These are phyloP conservation scores for Dinoponera quadriceps DNA, from an alignment of 1,140 invertebrate genomes.

Conservation along the genomic window DNA sequence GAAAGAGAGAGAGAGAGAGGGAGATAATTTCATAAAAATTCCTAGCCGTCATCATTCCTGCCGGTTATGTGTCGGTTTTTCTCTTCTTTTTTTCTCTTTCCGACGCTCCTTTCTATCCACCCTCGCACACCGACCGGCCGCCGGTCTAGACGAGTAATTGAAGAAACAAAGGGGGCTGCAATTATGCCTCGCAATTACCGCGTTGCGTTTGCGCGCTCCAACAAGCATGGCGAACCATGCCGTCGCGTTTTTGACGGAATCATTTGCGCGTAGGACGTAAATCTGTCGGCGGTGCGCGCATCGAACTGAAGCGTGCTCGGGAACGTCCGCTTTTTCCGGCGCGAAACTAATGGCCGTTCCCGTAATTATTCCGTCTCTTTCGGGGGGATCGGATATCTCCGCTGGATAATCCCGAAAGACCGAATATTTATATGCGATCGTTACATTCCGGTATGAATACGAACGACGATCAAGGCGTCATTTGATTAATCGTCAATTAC, in stretches of 20 bases:
- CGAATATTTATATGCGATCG: too few species aligned
- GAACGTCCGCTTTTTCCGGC: neutral
- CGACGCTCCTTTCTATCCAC: slow-evolving; percentile 23
- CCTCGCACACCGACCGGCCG: slow-evolving; percentile 13
- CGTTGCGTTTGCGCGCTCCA: slow-evolving; percentile 52
- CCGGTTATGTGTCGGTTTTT: neutral
- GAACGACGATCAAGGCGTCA: too few species aligned
- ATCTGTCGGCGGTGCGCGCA: neutral
- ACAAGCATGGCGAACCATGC: slow-evolving; percentile 67
- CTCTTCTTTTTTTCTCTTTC: slow-evolving; percentile 37
- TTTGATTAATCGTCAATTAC: too few species aligned
- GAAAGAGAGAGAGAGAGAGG: slow-evolving; percentile 24
- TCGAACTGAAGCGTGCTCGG: neutral
- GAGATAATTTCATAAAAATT: slow-evolving; percentile 79
- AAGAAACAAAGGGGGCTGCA: slow-evolving; percentile 82
- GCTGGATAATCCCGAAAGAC: too few species aligned
- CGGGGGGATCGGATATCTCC: too few species aligned
- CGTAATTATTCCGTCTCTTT: neutral
- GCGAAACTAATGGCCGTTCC: neutral
- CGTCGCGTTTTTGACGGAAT: slow-evolving; percentile 76
- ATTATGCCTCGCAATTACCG: slow-evolving; percentile 79
- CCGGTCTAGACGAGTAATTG: slow-evolving; percentile 80
- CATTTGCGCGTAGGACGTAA: slow-evolving; percentile 64
- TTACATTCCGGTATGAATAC: too few species aligned
- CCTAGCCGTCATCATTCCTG: slow-evolving; percentile 51